These are phyloP conservation scores for Cirrhinus mrigala DNA, from an alignment of 2,797 vertebrate genomes.

Conservation along the genomic window DNA sequence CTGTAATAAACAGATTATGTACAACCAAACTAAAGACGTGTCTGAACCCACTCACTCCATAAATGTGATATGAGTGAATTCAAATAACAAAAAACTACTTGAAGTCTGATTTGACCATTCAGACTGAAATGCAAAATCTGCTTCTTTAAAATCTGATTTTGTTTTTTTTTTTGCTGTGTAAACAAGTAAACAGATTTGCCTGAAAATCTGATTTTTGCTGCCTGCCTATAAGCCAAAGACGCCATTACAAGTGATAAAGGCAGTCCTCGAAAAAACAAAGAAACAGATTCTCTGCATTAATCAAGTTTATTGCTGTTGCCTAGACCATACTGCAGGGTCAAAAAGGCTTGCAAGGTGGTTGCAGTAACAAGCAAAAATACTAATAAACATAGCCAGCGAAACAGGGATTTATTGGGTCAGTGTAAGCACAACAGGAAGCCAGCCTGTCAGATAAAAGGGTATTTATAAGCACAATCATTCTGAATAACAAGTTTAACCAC, in stretches of 20 bases:
- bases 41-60: not conserved
- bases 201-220: not conserved
- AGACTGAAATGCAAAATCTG: not conserved
- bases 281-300: slow-evolving; percentile 10
- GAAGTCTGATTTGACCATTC: not conserved
- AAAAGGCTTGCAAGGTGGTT: slow-evolving; percentile 15
- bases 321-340: not conserved
- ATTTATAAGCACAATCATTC: slow-evolving; percentile 22
- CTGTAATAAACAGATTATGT: not conserved
- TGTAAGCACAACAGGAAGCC: slow-evolving; percentile 37
- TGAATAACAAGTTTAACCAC: slow-evolving; percentile 52
- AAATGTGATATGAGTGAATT: not conserved
- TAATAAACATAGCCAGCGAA: not conserved
- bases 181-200: not conserved
- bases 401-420: slow-evolving; percentile 2
- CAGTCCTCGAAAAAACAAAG: not conserved
- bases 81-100: not conserved
- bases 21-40: not conserved
- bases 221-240: not conserved
- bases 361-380: not conserved
- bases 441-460: slow-evolving; percentile 16
- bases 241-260: slow-evolving; percentile 7
- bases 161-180: not conserved
- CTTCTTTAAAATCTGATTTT: too few relatives aligned
- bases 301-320: slow-evolving; percentile 9